Conservation (phyloP, 2,797 vertebrate genomes). For the Tangara arthus region DNA sequence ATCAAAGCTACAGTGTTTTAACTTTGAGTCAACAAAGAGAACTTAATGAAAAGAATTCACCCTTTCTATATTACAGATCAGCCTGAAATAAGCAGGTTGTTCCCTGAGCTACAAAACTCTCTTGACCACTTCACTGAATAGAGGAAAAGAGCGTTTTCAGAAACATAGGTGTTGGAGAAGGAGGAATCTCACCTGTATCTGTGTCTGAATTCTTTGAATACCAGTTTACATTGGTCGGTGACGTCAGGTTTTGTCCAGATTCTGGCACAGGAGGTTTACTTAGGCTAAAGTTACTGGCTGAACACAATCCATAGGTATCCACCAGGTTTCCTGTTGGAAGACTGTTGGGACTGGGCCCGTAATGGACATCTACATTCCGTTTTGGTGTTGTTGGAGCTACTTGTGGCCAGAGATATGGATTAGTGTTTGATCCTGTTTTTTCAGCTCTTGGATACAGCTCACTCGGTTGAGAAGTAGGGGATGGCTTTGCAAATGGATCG, state of each 20-base stretch:
- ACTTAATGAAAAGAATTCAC: not conserved
- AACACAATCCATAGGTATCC: not conserved
- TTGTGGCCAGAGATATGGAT: not conserved
- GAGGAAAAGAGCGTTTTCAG: not conserved
- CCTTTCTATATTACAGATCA: not conserved
- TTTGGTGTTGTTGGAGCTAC: not conserved
- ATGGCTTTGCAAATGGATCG: conserved; percentile 24
- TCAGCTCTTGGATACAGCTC: not conserved
- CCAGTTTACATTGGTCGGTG: not conserved
- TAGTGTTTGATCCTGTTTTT: not conserved
- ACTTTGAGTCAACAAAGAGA: not conserved
- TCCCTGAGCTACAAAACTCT: not conserved
- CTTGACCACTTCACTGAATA: not conserved
- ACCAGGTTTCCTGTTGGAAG: not conserved
- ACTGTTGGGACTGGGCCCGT: not conserved
- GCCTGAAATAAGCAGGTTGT: not conserved
- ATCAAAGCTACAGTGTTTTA: not conserved
- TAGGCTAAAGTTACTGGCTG: not conserved
- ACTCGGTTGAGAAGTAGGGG: not conserved
- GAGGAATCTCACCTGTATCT: conserved; percentile 31
- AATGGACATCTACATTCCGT: not conserved
- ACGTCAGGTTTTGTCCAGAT: not conserved
- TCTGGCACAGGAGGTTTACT: conserved; percentile 72
- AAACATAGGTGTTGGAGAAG: not conserved
- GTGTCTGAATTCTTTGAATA: not conserved